These are phyloP conservation scores for Tupaia tana DNA, from an alignment of 2,113 vertebrate genomes.

Conservation along the genomic window DNA sequence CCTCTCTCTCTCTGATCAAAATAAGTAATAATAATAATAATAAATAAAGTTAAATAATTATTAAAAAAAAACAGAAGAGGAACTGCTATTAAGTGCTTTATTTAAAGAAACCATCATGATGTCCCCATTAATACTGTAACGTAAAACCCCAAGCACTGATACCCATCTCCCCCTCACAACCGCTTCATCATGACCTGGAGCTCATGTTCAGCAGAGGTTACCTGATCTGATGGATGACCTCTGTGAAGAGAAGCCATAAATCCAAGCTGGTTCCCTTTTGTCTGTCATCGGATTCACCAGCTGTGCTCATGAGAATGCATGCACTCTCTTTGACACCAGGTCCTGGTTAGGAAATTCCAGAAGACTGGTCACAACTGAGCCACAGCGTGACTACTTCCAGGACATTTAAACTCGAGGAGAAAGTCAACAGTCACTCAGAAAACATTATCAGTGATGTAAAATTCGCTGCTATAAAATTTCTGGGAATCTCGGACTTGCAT, in stretches of 20 bases:
- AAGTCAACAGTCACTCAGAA: neutral
- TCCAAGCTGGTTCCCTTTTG: constrained; percentile 33
- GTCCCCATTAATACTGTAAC: neutral
- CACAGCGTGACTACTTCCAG: neutral
- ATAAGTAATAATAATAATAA: no score
- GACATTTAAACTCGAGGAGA: neutral
- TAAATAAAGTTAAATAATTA: no score
- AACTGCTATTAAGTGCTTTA: neutral
- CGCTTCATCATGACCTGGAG: constrained; percentile 17
- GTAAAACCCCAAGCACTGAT: neutral
- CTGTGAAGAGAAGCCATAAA: neutral
- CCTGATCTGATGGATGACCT: neutral
- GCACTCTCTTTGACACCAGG: neutral
- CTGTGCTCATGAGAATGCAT: neutral
- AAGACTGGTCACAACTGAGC: neutral
- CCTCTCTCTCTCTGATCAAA: no score
- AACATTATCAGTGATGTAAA: neutral
- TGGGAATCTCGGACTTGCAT: neutral
- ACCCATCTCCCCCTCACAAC: neutral
- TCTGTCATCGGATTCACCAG: constrained; percentile 12
- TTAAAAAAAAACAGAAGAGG: neutral
- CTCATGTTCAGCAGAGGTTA: neutral
- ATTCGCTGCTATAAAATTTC: neutral
- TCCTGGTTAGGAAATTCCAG: neutral
- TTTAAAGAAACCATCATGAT: neutral